A percentile compares a stretch with the other conserved stretches of the same genome.
phyloP scores from a whole-genome alignment of 2,888 invertebrate species.

The Diogma glabrata region DNA sequence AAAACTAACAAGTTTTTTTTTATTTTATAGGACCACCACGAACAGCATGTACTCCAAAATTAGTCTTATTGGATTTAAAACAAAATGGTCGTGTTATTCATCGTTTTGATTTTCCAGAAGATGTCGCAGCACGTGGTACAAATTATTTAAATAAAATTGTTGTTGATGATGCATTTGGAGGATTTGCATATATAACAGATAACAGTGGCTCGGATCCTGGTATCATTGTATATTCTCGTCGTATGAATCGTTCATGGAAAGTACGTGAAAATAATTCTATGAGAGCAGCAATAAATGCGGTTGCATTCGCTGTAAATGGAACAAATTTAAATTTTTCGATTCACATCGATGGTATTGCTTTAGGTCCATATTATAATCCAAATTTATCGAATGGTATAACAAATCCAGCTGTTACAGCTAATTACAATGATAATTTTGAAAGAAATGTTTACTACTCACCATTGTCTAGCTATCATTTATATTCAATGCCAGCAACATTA shows the following conservation, averaged over 20 bases:
- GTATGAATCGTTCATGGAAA: conserved; percentile 57
- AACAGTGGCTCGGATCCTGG: conserved; percentile 56
- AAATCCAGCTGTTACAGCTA: conserved; percentile 26
- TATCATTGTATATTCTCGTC: conserved; percentile 56
- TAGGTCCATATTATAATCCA: conserved; percentile 46
- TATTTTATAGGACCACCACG: conserved; percentile 29
- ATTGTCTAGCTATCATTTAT: conserved; percentile 54
- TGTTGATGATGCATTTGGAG: conserved; percentile 53
- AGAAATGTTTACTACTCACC: conserved; percentile 54
- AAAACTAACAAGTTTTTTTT: neutral
- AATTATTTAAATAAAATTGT: conserved; percentile 62
- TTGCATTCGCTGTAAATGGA: conserved; percentile 48
- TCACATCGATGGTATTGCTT: conserved; percentile 58
- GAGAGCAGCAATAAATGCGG: conserved; percentile 46
- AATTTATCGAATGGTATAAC: conserved; percentile 28
- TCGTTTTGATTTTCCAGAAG: conserved; percentile 49
- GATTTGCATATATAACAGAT: conserved; percentile 61
- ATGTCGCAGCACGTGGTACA: conserved; percentile 44
- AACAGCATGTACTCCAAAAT: conserved; percentile 51
- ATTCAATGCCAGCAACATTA: conserved; percentile 48
- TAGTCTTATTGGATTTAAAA: conserved; percentile 55
- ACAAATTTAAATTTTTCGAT: conserved; percentile 45
- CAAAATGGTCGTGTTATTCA: conserved; percentile 43
- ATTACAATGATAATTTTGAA: conserved; percentile 23
- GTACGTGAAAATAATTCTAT: conserved; percentile 51